Evolutionary conservation across 2,888 invertebrate genomes (phyloP).

Genomic region (Bellardia pandia): DNA sequence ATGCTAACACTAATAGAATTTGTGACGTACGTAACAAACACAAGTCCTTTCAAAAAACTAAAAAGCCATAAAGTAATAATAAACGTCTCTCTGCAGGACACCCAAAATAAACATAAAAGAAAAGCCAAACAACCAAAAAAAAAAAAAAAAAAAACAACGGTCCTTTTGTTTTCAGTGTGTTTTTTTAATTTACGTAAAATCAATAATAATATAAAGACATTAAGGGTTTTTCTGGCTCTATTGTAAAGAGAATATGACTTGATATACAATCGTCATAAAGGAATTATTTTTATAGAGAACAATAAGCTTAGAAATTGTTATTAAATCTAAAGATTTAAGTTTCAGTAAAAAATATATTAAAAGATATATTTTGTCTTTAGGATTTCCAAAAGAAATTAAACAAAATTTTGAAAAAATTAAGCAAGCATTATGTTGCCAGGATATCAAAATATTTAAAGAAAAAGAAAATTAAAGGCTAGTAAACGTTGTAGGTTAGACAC

Average conservation of each 20-base stretch:
- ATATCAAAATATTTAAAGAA: too few relatives aligned
- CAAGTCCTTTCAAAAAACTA: too few relatives aligned
- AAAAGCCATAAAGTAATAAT: constrained; percentile 69
- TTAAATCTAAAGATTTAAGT: constrained; percentile 15
- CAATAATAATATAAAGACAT: constrained; percentile 76
- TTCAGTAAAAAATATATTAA: constrained; percentile 4
- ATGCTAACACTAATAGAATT: constrained; percentile 12
- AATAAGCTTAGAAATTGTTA: constrained; percentile 2
- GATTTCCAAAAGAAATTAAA: too few relatives aligned
- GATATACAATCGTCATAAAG: constrained; percentile 21
- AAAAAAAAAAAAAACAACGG: constrained; percentile 19
- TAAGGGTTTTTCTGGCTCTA: constrained; percentile 45
- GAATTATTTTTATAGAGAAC: constrained; percentile 50
- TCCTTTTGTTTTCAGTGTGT: constrained; percentile 61
- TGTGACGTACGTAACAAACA: background rate
- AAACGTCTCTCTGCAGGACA: constrained; percentile 69
- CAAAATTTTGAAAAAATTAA: too few relatives aligned
- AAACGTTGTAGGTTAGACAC: too few relatives aligned
- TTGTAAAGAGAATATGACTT: too few relatives aligned
- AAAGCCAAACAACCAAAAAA: constrained; percentile 5
- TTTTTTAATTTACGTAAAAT: constrained; percentile 80
- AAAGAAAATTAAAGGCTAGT: too few relatives aligned
- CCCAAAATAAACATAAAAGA: constrained; percentile 12
- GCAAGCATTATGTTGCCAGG: too few relatives aligned
- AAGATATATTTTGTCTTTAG: too few relatives aligned